These are phyloP conservation scores for Perizoma flavofasciatum DNA, from an alignment of 2,888 invertebrate genomes.

Conservation along the genomic window DNA sequence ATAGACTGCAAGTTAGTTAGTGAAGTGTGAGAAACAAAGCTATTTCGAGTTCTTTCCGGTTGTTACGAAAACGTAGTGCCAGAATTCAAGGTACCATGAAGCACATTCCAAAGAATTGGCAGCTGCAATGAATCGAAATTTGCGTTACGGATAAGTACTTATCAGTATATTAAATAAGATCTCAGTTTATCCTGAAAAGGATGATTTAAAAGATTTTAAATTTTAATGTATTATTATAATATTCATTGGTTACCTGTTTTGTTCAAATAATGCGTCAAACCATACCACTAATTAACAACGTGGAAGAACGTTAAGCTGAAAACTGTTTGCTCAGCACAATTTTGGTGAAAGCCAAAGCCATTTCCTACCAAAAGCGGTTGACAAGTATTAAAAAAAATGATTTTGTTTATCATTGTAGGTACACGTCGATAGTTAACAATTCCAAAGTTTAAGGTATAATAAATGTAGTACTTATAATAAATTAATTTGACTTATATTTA, in stretches of 20 bases:
- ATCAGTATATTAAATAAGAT: constrained; percentile 10
- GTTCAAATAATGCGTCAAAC: too few relatives aligned
- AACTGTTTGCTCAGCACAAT: too few relatives aligned
- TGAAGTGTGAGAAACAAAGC: constrained; percentile 5
- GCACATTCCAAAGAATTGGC: constrained; percentile 23
- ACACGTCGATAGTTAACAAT: not conserved
- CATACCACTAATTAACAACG: too few relatives aligned
- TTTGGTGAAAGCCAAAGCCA: too few relatives aligned
- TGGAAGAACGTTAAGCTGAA: too few relatives aligned
- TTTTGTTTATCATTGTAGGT: too few relatives aligned
- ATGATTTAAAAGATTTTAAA: not conserved
- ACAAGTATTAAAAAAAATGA: too few relatives aligned
- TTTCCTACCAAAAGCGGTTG: too few relatives aligned
- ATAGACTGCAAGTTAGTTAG: constrained; percentile 8
- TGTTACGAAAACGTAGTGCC: constrained; percentile 2
- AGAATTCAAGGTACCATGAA: constrained; percentile 8
- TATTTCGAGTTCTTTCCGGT: constrained; percentile 15
- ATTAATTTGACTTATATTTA: not conserved
- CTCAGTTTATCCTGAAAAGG: constrained; percentile 5
- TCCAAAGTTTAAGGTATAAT: constrained; percentile 9
- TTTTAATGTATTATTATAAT: not conserved
- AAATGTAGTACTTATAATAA: constrained; percentile 5
- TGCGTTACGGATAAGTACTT: not conserved
- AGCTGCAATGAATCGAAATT: constrained; percentile 3
- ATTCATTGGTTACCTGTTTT: not conserved